Evolutionary conservation across 2,113 vertebrate genomes (phyloP), one percentile per base, ranked within the genome.

Genomic region (Anarrhichthys ocellatus): DNA sequence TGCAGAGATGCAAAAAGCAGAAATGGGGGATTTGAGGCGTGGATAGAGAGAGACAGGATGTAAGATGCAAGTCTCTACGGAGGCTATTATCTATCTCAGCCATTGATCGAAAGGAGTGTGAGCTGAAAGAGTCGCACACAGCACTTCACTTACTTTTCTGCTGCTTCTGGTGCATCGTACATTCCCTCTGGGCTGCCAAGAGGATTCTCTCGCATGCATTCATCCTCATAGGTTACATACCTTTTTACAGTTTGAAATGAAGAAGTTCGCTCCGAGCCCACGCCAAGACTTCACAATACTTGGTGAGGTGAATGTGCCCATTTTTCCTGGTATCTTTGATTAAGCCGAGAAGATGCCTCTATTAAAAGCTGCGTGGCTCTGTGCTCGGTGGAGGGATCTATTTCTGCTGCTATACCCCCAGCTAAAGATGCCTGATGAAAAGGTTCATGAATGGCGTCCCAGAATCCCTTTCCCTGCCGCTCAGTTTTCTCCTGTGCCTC

Each of bases 51-150:
- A 77, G 73, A 67, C 52, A 50, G 67, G 69, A 85, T 86, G 77
- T 36, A 13, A 69, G 74, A 83, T 46, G 50, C 64, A 27, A 61
- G 75, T 82, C 82, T 91, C 85, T 29, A n/a, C 76, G 78, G 80
- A 79, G 70, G 76, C 22, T 75, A 75, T 88, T 90, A 87, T 89
- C 81, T 27, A 68, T 83, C 82, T 83, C 54, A 68, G 75, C 62
- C 73, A 91, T 89, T 92, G 92, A 92, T 92, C 56, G 50, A 69
- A 73, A 73, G 70, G 42, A 84, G 64, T 68, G 70, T 10, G 46
- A 73, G 59, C 72, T 81, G 71, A 83, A 78, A 78, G 82, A 83
- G 81, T 81, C 76, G 77, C 76, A 70, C 69, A 34, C 65, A 64
- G 84, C 69, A 81, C 77, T 82, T 82, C 78, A 54, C 58, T 50